Evolutionary conservation across 2,113 vertebrate species (phyloP).

Genomic region (Cygnus atratus): DNA sequence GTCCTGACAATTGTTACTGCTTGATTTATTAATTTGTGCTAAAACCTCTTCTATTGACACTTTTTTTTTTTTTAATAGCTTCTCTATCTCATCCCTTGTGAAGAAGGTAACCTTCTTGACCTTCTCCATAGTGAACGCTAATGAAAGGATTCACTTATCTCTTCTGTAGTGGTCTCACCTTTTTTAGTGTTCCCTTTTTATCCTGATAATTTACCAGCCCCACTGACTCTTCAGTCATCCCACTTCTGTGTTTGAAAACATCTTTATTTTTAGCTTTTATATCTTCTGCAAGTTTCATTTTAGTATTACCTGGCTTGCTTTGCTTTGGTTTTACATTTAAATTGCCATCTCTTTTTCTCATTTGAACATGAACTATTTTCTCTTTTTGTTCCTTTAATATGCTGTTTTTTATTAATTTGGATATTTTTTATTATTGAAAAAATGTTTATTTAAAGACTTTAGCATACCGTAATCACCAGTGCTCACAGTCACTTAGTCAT

Average conservation of each 20-base stretch:
- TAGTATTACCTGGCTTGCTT: background rate
- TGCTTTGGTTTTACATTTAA: background rate
- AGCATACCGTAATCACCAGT: accelerated
- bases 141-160: conserved; percentile 4
- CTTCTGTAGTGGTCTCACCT: background rate
- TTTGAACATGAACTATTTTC: background rate
- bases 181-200: background rate
- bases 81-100: background rate
- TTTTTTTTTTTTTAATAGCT: background rate
- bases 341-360: background rate
- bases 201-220: background rate
- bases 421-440: background rate
- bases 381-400: background rate
- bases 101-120: background rate
- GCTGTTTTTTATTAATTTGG: background rate
- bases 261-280: background rate
- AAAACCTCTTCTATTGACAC: background rate
- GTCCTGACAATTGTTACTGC: background rate
- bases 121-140: background rate
- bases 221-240: background rate
- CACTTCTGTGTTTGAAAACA: background rate
- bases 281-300: background rate
- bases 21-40: conserved; percentile 3
- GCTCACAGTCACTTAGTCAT: background rate
- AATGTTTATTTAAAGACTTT: background rate